Base-by-base conservation (phyloP, 2,888 invertebrate genomes). In the Scaptomyza polygonia region DNA sequence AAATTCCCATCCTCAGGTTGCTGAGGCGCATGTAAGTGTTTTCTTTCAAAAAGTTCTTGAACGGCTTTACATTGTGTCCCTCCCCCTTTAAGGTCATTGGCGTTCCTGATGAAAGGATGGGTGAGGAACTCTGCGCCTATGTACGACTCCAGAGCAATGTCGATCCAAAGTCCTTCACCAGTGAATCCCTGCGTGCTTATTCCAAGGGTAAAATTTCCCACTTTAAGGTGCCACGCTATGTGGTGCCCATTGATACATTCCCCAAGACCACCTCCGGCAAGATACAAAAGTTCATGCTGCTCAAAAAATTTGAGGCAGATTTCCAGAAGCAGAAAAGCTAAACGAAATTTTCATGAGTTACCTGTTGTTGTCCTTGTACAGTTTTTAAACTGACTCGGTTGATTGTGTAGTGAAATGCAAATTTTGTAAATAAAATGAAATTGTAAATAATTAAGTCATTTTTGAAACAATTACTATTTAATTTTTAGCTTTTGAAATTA, bases 261-360 rank as follows among this genome's bases (percentile, higher is more conserved):
- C 97, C 97, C 0, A 94, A 95, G 88, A 97, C 97, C 0, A 92
- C 93, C 0, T 95, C 96, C 0, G 97, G 96, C 9, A 97, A 97
- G 92, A 93, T 96, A 54, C 95, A 96, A 88, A 97, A 97, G 89
- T 94, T 92, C 74, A 92, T 92, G 77, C 89, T 95, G 29, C 88
- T 89, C n/a, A 81, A 93, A 68, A 36, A 68, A 8, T 86, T 92
- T 29, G 69, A 83, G 42, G 34, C 43, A 3, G 48, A 11, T 4
- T 40, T 56, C n/a, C 32, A 25, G 3, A 4, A 16, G 12, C 47
- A 57, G 3, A 55, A 67, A 5, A 8, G 16, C 0, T 18, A 34
- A 7, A 5, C 27, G 16, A 61, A 56, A 40, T 40, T 72, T n/a
- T n/a, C n/a, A 70, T 70, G 44, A 64, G 51, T 65, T 70, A 44